Evolutionary conservation across 35 echinoderm and acorn worm genomes (phyloP), one percentile per base, ranked within the genome.

Genomic region (Holothuria glaberrima): DNA sequence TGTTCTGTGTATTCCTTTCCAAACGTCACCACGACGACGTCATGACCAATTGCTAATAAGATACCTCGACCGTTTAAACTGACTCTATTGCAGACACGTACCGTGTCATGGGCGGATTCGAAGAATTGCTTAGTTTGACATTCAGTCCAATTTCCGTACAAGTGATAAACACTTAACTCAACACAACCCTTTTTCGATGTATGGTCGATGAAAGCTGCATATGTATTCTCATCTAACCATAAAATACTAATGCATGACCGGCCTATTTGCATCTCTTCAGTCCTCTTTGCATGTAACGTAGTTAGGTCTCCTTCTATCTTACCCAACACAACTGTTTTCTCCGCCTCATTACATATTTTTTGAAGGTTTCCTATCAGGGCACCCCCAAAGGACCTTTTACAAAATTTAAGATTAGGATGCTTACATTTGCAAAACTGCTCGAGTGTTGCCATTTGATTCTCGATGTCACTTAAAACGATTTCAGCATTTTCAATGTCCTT

Each of bases 61-160:
- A 84, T 84, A 38, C 80, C 57, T 16, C 31, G 27, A 1, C 48
- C 46, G 57, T 84, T 54, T 25, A 58, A 84, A n/a, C 80, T 34
- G 9, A 63, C 80, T 63, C 18, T 84, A 59, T 54, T 38, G 57
- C 80, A 84, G n/a, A 84, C 80, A 38, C 57, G 80, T 6, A 84
- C 57, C 0, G 30, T n/a, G 14, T 31, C 27, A 52, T 84, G 80
- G 9, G 25, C 57, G 52, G 54, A 31, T 61, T 57, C 58, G 1
- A 24, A 20, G 20, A 84, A 63, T 7, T 48, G 33, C 32, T 84
- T 28, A 3, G 56, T 61, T 28, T 84, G 56, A 61, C 31, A 19
- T 9, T 63, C 18, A 21, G 27, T 25, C 12, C 32, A 26, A 28
- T 20, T 84, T 5, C 19, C 46, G n/a, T 63, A 10, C 9, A 84